phyloP scores from a whole-genome alignment of 2,113 vertebrate species.

The Tapirus terrestris region DNA sequence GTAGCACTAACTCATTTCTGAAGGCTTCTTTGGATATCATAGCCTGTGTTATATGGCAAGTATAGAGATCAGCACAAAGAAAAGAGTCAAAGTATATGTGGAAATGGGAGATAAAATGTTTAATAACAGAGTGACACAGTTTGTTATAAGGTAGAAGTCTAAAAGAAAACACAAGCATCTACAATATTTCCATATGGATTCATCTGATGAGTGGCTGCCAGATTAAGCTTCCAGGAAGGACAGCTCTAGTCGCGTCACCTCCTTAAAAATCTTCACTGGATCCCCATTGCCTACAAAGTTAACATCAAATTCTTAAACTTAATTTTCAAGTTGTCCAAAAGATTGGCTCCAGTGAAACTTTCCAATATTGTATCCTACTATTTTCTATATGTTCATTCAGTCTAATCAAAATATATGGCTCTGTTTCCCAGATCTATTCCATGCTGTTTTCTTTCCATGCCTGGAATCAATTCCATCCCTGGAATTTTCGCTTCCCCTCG shows the following conservation, averaged over 20 bases:
- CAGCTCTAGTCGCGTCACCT: background rate
- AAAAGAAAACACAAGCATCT: background rate
- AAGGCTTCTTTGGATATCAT: constrained; percentile 39
- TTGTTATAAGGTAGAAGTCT: background rate
- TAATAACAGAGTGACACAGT: background rate
- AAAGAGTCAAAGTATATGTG: background rate
- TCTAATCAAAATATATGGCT: background rate
- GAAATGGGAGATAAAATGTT: background rate
- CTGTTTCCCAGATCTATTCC: background rate
- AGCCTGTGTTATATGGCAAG: background rate
- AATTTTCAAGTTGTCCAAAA: constrained; percentile 21
- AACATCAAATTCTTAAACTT: background rate
- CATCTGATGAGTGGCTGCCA: background rate
- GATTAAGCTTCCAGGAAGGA: background rate
- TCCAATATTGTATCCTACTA: background rate
- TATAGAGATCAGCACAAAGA: background rate
- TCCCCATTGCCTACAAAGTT: background rate
- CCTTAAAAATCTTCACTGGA: background rate
- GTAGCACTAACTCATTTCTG: constrained; percentile 42
- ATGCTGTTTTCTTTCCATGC: background rate
- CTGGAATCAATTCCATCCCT: background rate
- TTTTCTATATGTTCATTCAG: background rate
- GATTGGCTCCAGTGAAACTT: background rate
- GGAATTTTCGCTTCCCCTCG: background rate
- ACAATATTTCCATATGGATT: background rate